phyloP scores from a whole-genome alignment of 2,888 invertebrate genomes.

The Zaprionus bogoriensis region DNA sequence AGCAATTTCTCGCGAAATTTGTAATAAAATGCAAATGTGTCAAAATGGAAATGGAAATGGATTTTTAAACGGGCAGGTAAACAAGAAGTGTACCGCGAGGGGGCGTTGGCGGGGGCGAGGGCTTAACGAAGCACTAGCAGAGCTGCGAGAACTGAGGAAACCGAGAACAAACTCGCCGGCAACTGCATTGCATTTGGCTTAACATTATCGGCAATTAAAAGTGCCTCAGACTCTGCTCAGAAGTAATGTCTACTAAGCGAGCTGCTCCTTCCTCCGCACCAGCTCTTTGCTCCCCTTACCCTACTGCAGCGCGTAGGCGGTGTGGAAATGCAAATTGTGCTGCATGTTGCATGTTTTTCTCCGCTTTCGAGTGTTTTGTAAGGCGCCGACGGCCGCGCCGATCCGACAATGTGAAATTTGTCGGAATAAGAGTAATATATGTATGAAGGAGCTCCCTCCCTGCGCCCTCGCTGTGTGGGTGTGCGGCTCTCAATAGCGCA shows the following conservation, averaged over 20 bases:
- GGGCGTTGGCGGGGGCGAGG: too few species aligned
- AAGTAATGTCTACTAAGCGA: neutral
- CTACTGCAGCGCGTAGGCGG: neutral
- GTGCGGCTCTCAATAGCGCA: neutral
- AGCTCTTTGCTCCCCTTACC: neutral
- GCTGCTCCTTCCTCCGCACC: neutral
- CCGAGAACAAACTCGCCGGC: conserved; percentile 24
- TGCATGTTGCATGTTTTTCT: conserved; percentile 55
- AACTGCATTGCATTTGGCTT: conserved; percentile 41
- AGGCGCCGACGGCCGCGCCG: conserved; percentile 47
- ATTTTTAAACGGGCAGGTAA: conserved; percentile 47
- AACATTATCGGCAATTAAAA: conserved; percentile 60
- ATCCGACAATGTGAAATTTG: conserved; percentile 40
- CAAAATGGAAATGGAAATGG: conserved; percentile 64
- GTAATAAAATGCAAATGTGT: conserved; percentile 62
- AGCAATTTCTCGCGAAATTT: conserved; percentile 53
- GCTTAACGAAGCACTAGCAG: neutral
- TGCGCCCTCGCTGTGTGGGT: neutral
- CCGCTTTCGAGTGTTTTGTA: conserved; percentile 54
- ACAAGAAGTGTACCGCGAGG: conserved; percentile 30
- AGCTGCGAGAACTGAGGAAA: neutral
- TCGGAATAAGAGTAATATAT: conserved; percentile 18
- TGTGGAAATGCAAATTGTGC: conserved; percentile 52
- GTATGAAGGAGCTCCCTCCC: neutral
- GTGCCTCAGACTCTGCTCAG: neutral